A percentile compares a stretch with the other conserved stretches of the same genome.
Evolutionary conservation across 2,888 invertebrate genomes (phyloP).

Genomic region (Lycocerus yunnanus): DNA sequence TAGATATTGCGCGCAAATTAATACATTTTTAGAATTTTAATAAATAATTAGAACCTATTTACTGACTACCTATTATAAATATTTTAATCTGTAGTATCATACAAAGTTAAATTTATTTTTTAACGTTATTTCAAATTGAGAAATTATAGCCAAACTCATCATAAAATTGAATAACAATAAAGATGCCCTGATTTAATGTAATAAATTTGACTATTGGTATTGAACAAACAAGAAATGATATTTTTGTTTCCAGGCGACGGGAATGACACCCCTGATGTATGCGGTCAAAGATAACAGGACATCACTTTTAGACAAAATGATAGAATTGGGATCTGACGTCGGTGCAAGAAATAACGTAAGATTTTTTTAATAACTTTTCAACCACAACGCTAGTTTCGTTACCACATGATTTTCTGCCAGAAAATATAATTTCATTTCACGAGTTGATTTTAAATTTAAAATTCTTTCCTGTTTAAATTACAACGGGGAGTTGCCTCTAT

Average conservation of each 20-base stretch:
- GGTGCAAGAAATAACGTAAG: slow-evolving; percentile 91
- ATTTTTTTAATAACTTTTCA: not conserved
- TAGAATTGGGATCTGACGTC: slow-evolving; percentile 91
- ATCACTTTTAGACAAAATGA: slow-evolving; percentile 86
- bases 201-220: slow-evolving; percentile 38
- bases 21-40: too few species aligned
- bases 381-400: too few species aligned
- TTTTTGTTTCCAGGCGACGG: slow-evolving; percentile 74
- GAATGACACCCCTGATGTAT: slow-evolving; percentile 95
- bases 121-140: not conserved
- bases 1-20: not conserved
- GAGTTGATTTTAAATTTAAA: too few species aligned
- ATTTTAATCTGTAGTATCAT: too few species aligned
- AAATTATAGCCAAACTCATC: not conserved
- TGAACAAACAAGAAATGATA: slow-evolving; percentile 47
- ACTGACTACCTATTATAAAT: too few species aligned
- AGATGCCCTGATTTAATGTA: slow-evolving; percentile 15
- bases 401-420: too few species aligned
- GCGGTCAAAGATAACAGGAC: slow-evolving; percentile 95
- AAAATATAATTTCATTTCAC: too few species aligned
- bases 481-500: too few species aligned
- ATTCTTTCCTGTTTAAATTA: too few species aligned
- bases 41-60: too few species aligned
- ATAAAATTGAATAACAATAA: slow-evolving; percentile 11
- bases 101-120: not conserved